Conservation (phyloP, 2,113 vertebrate genomes). For the Clinocottus analis region DNA sequence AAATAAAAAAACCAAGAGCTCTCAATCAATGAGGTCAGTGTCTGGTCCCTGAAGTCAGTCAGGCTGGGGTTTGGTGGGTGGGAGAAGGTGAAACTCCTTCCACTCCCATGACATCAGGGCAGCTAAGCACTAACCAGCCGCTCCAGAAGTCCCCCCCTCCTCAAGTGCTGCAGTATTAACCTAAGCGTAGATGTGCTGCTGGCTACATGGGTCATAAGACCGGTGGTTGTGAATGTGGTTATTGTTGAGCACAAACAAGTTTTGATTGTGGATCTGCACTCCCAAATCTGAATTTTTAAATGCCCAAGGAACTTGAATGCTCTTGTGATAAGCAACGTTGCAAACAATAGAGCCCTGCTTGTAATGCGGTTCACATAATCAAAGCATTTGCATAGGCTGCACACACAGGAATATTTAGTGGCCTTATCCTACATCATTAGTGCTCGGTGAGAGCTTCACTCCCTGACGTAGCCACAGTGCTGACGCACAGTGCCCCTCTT, state of each 20-base stretch:
- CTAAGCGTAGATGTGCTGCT: conserved; percentile 29
- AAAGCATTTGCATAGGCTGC: conserved; percentile 40
- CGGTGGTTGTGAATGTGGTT: conserved; percentile 65
- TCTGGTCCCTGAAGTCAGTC: conserved; percentile 61
- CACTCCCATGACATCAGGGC: conserved; percentile 66
- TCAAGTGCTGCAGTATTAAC: conserved; percentile 35
- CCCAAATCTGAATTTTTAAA: conserved; percentile 40
- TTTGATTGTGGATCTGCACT: conserved; percentile 52
- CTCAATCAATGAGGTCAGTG: conserved; percentile 71
- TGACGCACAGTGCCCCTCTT: conserved; percentile 36
- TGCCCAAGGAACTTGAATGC: conserved; percentile 1
- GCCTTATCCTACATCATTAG: conserved; percentile 31
- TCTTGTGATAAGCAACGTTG: conserved; percentile 25
- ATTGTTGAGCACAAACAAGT: conserved; percentile 65
- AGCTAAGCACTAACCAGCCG: conserved; percentile 14
- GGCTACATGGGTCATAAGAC: conserved; percentile 69
- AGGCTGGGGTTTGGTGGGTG: background rate
- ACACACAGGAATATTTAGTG: conserved; percentile 26
- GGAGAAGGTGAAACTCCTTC: conserved; percentile 61
- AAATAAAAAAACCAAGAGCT: conserved; percentile 59
- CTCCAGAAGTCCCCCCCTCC: conserved; percentile 35
- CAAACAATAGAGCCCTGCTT: conserved; percentile 21
- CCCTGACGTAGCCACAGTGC: conserved; percentile 2
- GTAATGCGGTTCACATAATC: conserved; percentile 12
- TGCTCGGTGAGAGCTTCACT: conserved; percentile 1